Evolutionary conservation across 2,888 invertebrate genomes (phyloP).

Genomic region (Hydroisotoma schaefferi): DNA sequence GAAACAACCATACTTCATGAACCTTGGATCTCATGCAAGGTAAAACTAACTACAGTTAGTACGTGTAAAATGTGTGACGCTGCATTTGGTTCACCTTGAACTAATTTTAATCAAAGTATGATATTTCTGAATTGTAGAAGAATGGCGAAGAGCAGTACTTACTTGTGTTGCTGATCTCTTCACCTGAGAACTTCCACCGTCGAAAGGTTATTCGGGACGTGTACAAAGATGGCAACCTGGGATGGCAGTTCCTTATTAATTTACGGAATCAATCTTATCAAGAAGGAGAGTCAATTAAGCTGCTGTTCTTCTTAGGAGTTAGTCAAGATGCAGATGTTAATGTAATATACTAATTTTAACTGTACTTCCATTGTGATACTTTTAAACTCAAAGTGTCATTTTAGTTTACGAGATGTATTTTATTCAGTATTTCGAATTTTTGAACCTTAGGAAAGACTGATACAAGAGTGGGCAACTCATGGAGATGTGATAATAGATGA

Average conservation of each 20-base stretch:
- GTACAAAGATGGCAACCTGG: constrained; percentile 9
- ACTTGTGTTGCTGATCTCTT: constrained; percentile 37
- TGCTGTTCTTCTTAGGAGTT: constrained; percentile 29
- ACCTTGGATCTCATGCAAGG: background rate
- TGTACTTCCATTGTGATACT: too few species aligned
- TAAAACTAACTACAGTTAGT: background rate
- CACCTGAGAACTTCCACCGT: constrained; percentile 35
- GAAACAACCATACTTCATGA: background rate
- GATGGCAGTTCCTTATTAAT: constrained; percentile 14
- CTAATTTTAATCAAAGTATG: background rate
- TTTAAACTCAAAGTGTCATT: too few species aligned
- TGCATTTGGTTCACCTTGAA: background rate
- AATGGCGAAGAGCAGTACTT: constrained; percentile 15
- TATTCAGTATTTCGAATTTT: too few species aligned
- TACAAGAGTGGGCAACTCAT: constrained; percentile 27
- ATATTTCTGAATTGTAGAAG: background rate
- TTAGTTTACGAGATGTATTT: background rate
- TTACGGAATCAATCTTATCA: background rate
- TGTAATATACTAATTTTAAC: too few species aligned
- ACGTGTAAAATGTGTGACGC: background rate
- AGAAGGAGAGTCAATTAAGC: constrained; percentile 16
- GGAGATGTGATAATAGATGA: constrained; percentile 45
- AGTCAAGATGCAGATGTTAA: background rate
- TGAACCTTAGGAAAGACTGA: constrained; percentile 29
- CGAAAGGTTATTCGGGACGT: constrained; percentile 33